Evolutionary conservation across 2,888 invertebrate species (phyloP).

Genomic region (Automeris io): DNA sequence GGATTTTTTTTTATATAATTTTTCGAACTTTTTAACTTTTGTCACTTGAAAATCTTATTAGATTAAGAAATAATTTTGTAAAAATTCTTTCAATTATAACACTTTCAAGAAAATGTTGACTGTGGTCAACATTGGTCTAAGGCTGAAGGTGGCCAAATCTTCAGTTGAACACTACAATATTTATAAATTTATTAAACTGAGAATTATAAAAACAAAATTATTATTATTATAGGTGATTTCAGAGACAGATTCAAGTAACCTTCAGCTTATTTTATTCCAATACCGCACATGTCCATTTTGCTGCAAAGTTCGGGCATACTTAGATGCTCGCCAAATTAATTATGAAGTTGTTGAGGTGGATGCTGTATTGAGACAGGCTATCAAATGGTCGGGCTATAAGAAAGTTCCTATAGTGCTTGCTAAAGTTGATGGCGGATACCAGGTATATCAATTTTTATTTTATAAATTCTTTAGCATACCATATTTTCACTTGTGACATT

Average conservation of each 20-base stretch:
- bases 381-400: constrained; percentile 95
- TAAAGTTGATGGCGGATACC: constrained; percentile 83
- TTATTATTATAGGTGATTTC: constrained; percentile 75
- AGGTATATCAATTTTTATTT: constrained; percentile 51
- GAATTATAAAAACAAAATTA: not conserved
- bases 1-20: too few species aligned
- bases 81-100: too few species aligned
- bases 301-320: constrained; percentile 93
- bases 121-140: too few species aligned
- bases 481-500: too few species aligned
- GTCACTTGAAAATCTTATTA: too few species aligned
- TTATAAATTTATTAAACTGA: not conserved
- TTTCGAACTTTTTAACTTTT: too few species aligned
- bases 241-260: constrained; percentile 79
- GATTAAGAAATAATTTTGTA: too few species aligned
- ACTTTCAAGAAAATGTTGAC: too few species aligned
- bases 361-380: constrained; percentile 92
- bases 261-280: constrained; percentile 94
- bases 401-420: constrained; percentile 96
- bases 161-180: not conserved
- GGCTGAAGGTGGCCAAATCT: too few species aligned
- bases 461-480: too few species aligned
- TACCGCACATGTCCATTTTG: constrained; percentile 99
- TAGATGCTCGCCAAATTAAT: constrained; percentile 94
- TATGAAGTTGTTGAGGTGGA: constrained; percentile 99